Evolutionary conservation across 2,888 invertebrate species (phyloP).

Genomic region (Hesperia comma): DNA sequence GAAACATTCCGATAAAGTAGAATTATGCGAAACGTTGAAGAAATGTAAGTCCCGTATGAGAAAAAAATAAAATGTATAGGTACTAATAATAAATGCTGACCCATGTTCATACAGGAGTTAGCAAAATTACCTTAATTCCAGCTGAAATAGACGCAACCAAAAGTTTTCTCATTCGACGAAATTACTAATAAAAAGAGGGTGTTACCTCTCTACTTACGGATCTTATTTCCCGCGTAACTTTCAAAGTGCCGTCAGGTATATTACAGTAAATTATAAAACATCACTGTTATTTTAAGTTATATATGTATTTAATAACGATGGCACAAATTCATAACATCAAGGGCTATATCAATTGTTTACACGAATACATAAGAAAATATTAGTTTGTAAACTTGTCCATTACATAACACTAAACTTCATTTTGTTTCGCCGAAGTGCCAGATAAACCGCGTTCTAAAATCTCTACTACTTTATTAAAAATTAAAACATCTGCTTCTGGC

Average conservation of each 20-base stretch:
- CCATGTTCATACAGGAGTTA: slow-evolving; percentile 2
- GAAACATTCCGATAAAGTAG: no score
- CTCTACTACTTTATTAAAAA: slow-evolving; percentile 59
- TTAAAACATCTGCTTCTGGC: slow-evolving; percentile 49
- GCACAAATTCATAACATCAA: no score
- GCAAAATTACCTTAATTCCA: slow-evolving; percentile 43
- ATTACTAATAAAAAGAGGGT: slow-evolving; percentile 49
- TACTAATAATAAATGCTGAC: not conserved
- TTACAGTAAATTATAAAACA: not conserved
- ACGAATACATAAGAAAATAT: no score
- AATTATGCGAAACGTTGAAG: no score
- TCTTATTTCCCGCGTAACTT: slow-evolving; percentile 32
- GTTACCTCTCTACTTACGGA: slow-evolving; percentile 41
- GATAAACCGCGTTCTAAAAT: slow-evolving; percentile 51
- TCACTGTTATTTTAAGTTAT: not conserved
- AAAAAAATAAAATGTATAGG: not conserved
- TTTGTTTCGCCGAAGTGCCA: slow-evolving; percentile 39
- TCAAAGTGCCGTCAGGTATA: slow-evolving; percentile 12
- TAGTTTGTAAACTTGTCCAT: not conserved
- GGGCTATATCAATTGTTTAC: no score
- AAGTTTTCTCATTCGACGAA: slow-evolving; percentile 54
- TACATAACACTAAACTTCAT: slow-evolving; percentile 35
- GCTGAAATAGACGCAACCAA: slow-evolving; percentile 46
- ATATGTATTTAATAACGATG: no score
- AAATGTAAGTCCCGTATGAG: no score